Percentiles rank a stretch among this genome's conserved stretches.
These are phyloP conservation scores for Serripes groenlandicus DNA, from an alignment of 2,888 invertebrate genomes.

Conservation along the genomic window DNA sequence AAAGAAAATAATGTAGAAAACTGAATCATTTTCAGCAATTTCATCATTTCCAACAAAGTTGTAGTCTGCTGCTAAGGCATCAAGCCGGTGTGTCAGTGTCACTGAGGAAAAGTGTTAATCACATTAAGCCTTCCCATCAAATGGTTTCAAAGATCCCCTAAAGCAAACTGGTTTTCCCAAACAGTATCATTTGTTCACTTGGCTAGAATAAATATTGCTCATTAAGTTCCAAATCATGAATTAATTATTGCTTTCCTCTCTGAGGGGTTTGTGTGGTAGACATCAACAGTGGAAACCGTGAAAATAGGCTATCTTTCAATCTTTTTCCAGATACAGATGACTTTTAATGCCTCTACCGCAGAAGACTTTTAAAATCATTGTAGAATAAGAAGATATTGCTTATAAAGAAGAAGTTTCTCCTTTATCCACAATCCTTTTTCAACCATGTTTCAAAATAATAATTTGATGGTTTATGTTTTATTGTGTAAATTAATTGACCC, in stretches of 20 bases:
- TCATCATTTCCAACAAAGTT: too few relatives aligned
- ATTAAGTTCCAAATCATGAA: slow-evolving; percentile 6
- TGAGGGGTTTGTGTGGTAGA: not conserved
- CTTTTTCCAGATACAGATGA: not conserved
- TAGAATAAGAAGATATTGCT: not conserved
- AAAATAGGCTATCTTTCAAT: too few relatives aligned
- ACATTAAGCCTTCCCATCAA: not conserved
- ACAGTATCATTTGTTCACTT: not conserved
- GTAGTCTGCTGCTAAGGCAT: too few relatives aligned
- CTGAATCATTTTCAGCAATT: too few relatives aligned
- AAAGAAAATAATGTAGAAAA: too few relatives aligned
- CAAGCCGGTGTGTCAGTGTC: too few relatives aligned
- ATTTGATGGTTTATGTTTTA: too few relatives aligned
- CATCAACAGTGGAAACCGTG: not conserved
- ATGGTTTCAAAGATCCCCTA: not conserved
- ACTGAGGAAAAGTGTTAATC: slow-evolving; percentile 1
- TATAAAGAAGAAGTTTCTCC: not conserved
- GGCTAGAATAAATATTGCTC: not conserved
- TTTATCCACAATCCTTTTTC: not conserved
- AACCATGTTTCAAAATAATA: too few relatives aligned
- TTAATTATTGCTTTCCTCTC: not conserved
- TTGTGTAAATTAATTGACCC: too few relatives aligned
- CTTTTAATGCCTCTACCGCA: not conserved
- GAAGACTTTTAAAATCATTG: not conserved
- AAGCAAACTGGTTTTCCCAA: not conserved